Evolutionary conservation across 1,140 invertebrate species (phyloP).

Genomic region (Yoshiicerus persimilis): DNA sequence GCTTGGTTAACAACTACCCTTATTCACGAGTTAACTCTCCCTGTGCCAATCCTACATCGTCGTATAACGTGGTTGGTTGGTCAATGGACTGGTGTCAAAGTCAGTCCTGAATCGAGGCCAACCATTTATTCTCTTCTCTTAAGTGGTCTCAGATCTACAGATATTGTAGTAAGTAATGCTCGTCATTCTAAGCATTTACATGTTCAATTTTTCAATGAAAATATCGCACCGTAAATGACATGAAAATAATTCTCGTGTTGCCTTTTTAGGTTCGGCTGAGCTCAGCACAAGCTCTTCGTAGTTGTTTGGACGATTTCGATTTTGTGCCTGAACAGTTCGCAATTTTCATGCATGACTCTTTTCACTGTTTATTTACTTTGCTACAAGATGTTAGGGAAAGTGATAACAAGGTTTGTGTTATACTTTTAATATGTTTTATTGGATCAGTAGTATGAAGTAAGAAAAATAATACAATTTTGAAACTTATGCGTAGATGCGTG

Average conservation of each 20-base stretch:
- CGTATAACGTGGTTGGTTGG: constrained; percentile 85
- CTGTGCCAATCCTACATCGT: constrained; percentile 79
- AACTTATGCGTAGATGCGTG: constrained; percentile 73
- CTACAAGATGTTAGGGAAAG: constrained; percentile 86
- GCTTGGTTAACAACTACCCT: constrained; percentile 85
- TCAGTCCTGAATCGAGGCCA: constrained; percentile 75
- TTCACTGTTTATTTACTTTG: constrained; percentile 77
- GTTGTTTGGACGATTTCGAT: constrained; percentile 87
- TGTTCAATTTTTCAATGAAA: no score
- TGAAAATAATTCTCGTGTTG: not conserved
- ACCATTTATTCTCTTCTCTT: constrained; percentile 77
- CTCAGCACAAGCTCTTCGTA: constrained; percentile 72
- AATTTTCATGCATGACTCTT: constrained; percentile 74
- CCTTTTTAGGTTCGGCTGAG: constrained; percentile 70
- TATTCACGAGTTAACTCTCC: constrained; percentile 76
- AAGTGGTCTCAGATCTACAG: constrained; percentile 65
- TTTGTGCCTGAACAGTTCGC: constrained; percentile 83
- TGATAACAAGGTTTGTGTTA: constrained; percentile 76
- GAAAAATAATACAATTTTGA: no score
- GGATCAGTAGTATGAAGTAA: no score
- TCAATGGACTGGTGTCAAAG: constrained; percentile 82
- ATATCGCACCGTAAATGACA: no score
- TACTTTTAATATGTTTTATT: not conserved
- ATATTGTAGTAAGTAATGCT: constrained; percentile 67
- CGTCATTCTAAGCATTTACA: no score